These are phyloP conservation scores for Oplegnathus fasciatus DNA, from an alignment of 2,113 vertebrate species.

Conservation along the genomic window DNA sequence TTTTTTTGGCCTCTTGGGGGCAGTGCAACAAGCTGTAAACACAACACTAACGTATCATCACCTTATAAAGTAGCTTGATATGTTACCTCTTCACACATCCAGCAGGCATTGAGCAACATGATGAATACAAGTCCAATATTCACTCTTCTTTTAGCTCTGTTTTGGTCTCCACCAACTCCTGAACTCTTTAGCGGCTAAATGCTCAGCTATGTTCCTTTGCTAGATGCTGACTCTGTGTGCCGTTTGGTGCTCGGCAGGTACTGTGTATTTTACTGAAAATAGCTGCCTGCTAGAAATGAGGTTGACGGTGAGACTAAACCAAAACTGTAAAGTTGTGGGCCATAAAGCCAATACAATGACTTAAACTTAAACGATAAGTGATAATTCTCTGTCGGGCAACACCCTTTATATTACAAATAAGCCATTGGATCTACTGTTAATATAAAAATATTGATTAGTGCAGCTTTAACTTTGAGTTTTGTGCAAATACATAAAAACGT, in stretches of 20 bases:
- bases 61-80: neutral
- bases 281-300: neutral
- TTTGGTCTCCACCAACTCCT: neutral
- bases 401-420: neutral
- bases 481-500: neutral
- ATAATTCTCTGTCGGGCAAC: neutral
- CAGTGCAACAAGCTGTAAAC: neutral
- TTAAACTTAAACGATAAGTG: neutral
- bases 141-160: neutral
- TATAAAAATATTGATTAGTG: neutral
- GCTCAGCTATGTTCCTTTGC: neutral
- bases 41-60: neutral
- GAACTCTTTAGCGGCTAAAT: neutral
- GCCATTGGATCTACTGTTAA: neutral
- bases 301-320: neutral
- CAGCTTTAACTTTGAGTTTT: neutral
- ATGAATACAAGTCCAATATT: neutral
- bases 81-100: neutral
- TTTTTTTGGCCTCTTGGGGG: neutral
- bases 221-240: neutral
- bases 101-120: neutral
- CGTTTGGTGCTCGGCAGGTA: neutral
- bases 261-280: neutral
- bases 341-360: neutral
- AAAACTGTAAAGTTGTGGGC: neutral